Conservation (phyloP, 2,113 vertebrate species). For the Fregata magnificens region DNA sequence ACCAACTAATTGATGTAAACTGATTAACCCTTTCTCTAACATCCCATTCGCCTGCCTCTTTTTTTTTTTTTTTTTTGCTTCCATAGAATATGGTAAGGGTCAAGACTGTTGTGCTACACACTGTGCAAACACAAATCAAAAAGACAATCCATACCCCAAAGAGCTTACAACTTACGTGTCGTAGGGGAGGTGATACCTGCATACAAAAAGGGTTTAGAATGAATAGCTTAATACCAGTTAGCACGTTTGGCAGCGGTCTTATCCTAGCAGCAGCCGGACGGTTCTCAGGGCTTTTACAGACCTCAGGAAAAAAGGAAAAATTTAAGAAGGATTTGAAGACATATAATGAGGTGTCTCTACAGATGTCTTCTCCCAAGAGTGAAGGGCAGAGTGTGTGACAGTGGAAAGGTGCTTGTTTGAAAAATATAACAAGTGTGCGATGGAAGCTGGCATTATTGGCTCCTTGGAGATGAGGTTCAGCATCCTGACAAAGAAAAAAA, state of each 20-base stretch:
- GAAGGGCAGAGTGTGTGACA: slow-evolving; percentile 5
- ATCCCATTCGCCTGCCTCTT: neutral
- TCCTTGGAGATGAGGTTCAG: slow-evolving; percentile 29
- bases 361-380: slow-evolving; percentile 3
- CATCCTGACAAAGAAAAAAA: neutral
- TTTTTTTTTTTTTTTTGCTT: slow-evolving; percentile 25
- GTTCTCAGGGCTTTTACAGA: neutral
- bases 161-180: neutral
- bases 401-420: slow-evolving; percentile 24
- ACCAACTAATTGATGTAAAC: slow-evolving; percentile 62
- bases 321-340: slow-evolving; percentile 13
- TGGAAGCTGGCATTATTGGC: slow-evolving; percentile 31
- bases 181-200: slow-evolving; percentile 35
- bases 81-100: slow-evolving; percentile 31
- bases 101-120: slow-evolving; percentile 47
- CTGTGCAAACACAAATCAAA: slow-evolving; percentile 41
- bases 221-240: neutral
- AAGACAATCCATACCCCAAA: neutral
- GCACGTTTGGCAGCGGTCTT: neutral
- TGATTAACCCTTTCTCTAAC: slow-evolving; percentile 56
- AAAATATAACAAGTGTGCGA: slow-evolving; percentile 7
- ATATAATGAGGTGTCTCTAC: neutral
- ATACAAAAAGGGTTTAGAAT: slow-evolving; percentile 15
- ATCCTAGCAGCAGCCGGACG: neutral
- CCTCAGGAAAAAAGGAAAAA: neutral